Evolutionary conservation across 2,888 invertebrate genomes (phyloP).

Genomic region (Callimorpha dominula): DNA sequence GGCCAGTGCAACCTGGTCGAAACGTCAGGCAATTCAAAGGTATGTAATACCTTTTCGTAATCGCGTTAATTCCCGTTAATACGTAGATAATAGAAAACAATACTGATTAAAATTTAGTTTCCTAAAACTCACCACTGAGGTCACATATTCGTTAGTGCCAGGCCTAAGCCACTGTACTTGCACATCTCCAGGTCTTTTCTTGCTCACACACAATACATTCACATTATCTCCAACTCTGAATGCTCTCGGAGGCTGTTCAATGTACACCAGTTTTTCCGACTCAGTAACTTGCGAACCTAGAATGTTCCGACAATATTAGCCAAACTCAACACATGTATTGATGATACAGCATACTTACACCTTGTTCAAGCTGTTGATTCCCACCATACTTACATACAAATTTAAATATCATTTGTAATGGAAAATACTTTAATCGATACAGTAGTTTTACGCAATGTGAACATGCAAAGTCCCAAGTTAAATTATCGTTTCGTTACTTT

Average conservation of each 20-base stretch:
- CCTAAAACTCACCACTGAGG: slow-evolving; percentile 65
- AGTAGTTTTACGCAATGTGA: slow-evolving; percentile 16
- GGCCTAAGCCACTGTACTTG: slow-evolving; percentile 66
- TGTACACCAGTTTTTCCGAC: slow-evolving; percentile 64
- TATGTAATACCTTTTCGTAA: too few species aligned
- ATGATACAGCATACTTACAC: neutral
- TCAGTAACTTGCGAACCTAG: slow-evolving; percentile 60
- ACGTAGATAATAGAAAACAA: too few species aligned
- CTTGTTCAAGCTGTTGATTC: slow-evolving; percentile 5
- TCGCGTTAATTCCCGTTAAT: too few species aligned
- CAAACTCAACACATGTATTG: neutral
- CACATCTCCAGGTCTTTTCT: slow-evolving; percentile 52
- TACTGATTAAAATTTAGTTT: neutral
- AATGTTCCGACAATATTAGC: slow-evolving; percentile 36
- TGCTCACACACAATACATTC: slow-evolving; percentile 63
- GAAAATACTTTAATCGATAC: neutral
- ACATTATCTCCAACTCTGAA: slow-evolving; percentile 76
- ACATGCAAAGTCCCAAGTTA: slow-evolving; percentile 32
- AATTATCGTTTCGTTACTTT: slow-evolving; percentile 12
- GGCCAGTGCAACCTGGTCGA: too few species aligned
- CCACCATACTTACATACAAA: slow-evolving; percentile 9
- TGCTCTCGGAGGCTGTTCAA: slow-evolving; percentile 70
- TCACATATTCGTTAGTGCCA: slow-evolving; percentile 73
- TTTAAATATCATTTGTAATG: neutral
- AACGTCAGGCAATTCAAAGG: too few species aligned